Percentiles rank a stretch among this genome's conserved stretches.
Evolutionary conservation across 2,113 vertebrate species (phyloP).

Genomic region (Dasyornis broadbenti): DNA sequence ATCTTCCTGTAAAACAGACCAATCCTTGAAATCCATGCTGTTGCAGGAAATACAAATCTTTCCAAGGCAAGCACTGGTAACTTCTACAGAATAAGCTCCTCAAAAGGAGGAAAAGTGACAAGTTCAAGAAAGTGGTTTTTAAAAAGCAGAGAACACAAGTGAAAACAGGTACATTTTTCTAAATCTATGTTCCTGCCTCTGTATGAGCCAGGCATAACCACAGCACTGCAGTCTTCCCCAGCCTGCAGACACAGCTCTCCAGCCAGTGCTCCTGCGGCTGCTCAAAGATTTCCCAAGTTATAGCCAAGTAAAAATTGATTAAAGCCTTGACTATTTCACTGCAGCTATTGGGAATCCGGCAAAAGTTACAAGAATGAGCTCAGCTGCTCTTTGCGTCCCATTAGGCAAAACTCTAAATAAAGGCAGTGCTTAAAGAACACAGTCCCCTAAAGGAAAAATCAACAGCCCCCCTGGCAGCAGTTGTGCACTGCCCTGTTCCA

Average conservation of each 20-base stretch:
- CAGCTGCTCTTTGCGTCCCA: neutral
- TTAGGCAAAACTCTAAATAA: neutral
- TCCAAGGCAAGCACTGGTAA: neutral
- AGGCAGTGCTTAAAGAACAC: neutral
- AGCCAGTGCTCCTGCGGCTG: neutral
- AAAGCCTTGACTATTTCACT: neutral
- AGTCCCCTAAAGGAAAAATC: neutral
- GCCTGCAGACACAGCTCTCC: neutral
- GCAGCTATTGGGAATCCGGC: neutral
- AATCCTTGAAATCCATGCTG: neutral
- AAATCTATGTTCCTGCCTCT: neutral
- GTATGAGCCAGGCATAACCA: neutral
- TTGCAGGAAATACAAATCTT: neutral
- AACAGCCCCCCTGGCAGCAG: neutral
- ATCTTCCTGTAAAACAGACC: neutral
- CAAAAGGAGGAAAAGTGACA: neutral
- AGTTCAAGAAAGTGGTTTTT: neutral
- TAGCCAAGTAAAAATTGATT: conserved; percentile 10
- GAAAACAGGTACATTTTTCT: neutral
- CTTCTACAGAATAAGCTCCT: neutral
- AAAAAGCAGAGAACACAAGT: neutral
- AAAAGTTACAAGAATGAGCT: neutral
- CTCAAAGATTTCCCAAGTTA: neutral
- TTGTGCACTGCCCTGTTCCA: neutral
- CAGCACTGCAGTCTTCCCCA: neutral